Evolutionary conservation across 1,140 invertebrate genomes (phyloP).

Genomic region (Nephotettix cincticeps): DNA sequence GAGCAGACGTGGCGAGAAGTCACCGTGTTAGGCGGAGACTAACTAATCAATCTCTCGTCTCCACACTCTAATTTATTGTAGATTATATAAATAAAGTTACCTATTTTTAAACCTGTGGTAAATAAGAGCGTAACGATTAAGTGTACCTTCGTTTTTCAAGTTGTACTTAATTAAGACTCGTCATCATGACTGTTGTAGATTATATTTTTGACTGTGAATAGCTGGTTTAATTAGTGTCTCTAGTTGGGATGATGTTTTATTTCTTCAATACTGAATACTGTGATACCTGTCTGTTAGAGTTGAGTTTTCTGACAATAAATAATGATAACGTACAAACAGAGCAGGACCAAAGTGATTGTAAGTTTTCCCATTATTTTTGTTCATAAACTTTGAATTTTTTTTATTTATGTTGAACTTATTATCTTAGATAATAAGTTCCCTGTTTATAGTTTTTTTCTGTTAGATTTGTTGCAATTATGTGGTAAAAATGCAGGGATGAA

Average conservation of each 20-base stretch:
- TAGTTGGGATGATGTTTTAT: conserved; percentile 7
- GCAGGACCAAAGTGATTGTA: conserved; percentile 19
- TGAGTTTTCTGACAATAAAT: conserved; percentile 11
- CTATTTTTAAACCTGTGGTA: conserved; percentile 21
- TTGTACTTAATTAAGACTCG: conserved; percentile 15
- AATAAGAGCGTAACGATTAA: not conserved
- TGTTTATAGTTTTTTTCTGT: too few species aligned
- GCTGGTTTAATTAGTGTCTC: not conserved
- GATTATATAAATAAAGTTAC: conserved; percentile 17
- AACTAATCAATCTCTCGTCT: too few species aligned
- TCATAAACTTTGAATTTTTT: too few species aligned
- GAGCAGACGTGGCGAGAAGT: conserved; percentile 48
- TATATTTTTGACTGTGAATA: not conserved
- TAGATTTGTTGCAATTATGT: too few species aligned
- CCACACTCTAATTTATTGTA: conserved; percentile 21
- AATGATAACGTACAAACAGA: conserved; percentile 6
- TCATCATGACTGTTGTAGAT: not conserved
- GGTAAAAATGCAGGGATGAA: too few species aligned
- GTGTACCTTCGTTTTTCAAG: not conserved
- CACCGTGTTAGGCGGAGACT: conserved; percentile 53
- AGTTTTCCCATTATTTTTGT: too few species aligned
- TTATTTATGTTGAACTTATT: too few species aligned
- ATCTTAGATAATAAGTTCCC: too few species aligned
- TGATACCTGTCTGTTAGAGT: not conserved
- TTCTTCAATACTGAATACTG: conserved; percentile 20